Conservation (phyloP, 2,797 vertebrate genomes). For the Anguilla pacifica region DNA sequence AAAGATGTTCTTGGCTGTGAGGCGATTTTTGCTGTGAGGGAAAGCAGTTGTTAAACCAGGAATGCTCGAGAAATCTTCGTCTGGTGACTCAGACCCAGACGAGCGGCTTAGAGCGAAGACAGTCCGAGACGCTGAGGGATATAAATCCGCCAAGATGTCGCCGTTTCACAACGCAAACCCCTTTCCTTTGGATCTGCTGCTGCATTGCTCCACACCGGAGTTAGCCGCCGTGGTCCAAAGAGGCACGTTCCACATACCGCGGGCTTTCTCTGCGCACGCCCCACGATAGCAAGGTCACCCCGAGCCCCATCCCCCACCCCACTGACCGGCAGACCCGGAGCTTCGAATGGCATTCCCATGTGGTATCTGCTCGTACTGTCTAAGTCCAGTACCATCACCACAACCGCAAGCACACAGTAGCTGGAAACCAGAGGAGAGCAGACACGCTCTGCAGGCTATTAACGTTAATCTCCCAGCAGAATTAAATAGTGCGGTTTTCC, state of each 20-base stretch:
- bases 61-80: conserved; percentile 52
- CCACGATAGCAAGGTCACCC: neutral
- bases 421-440: conserved; percentile 24
- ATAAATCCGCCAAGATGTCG: conserved; percentile 51
- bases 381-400: neutral
- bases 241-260: neutral
- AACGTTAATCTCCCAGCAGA: conserved; percentile 56
- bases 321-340: neutral
- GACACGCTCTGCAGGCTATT: conserved; percentile 38
- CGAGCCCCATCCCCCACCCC: neutral
- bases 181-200: conserved; percentile 13
- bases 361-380: neutral
- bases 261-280: neutral
- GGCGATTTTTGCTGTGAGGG: conserved; percentile 37
- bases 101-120: conserved; percentile 27
- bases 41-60: conserved; percentile 55
- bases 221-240: neutral
- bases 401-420: conserved; percentile 15
- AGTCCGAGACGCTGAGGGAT: conserved; percentile 46
- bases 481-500: conserved; percentile 51
- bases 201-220: neutral
- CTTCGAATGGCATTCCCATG: neutral
- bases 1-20: conserved; percentile 47
- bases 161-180: conserved; percentile 39
- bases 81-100: conserved; percentile 52